Conservation (phyloP, 1,140 invertebrate species). For the honey bee (Apis mellifera) region DNA sequence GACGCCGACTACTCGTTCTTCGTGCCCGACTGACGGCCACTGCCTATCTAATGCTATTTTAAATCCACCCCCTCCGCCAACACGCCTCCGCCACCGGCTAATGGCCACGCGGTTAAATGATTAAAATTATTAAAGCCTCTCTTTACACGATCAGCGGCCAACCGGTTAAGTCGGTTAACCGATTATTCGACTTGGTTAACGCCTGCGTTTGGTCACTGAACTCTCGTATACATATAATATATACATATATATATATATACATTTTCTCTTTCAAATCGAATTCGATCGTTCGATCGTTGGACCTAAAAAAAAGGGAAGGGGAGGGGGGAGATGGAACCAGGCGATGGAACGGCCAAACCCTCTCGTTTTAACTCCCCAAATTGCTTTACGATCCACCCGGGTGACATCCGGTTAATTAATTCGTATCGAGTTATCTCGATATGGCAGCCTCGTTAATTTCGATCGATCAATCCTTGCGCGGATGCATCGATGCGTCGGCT, state of each 20-base stretch:
- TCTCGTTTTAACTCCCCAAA: neutral
- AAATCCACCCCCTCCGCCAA: constrained; percentile 38
- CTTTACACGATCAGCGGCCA: constrained; percentile 18
- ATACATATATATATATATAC: no score
- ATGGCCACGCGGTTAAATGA: constrained; percentile 33
- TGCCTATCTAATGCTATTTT: constrained; percentile 50
- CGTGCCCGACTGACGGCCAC: constrained; percentile 36
- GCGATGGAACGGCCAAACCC: neutral
- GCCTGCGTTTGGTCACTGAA: constrained; percentile 31
- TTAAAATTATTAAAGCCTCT: constrained; percentile 14
- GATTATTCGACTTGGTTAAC: neutral
- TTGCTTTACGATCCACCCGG: neutral
- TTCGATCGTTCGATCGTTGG: neutral
- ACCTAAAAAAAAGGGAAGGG: neutral
- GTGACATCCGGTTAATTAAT: neutral
- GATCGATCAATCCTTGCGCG: constrained; percentile 32
- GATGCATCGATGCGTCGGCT: neutral
- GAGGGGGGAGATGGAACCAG: neutral
- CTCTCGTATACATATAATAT: neutral
- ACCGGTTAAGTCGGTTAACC: constrained; percentile 9
- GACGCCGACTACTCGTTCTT: constrained; percentile 45
- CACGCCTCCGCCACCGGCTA: neutral
- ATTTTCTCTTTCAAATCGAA: neutral
- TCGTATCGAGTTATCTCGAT: neutral
- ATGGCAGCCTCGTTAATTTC: constrained; percentile 1